A percentile compares a stretch with the other conserved stretches of the same genome.
phyloP scores from a whole-genome alignment of 2,888 invertebrate species.

The Kryphioiulus occultus region DNA sequence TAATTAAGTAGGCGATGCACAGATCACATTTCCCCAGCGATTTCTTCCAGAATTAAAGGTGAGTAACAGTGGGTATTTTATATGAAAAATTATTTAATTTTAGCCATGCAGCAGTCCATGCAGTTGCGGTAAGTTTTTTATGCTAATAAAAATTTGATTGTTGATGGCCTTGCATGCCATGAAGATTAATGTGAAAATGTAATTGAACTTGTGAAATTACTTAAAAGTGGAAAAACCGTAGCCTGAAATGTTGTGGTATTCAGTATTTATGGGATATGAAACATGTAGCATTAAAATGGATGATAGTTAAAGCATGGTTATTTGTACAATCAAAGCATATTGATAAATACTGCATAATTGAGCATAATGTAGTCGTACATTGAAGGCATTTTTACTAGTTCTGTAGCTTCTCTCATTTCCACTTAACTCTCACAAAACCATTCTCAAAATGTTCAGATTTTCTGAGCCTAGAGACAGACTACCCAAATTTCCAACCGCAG shows the following conservation, averaged over 20 bases:
- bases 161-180: background rate
- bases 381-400: background rate
- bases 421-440: background rate
- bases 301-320: background rate
- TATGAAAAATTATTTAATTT: background rate
- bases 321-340: background rate
- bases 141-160: background rate
- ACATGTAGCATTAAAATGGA: background rate
- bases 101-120: background rate
- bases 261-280: background rate
- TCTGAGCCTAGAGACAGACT: background rate
- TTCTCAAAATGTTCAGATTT: background rate
- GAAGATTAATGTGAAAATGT: too few relatives aligned
- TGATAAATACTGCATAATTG: background rate
- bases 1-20: background rate
- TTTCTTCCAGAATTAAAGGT: background rate
- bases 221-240: too few relatives aligned
- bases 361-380: background rate
- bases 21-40: background rate
- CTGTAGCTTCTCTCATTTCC: background rate
- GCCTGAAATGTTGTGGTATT: background rate
- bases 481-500: background rate
- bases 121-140: background rate
- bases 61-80: background rate
- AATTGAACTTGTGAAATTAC: too few relatives aligned